Evolutionary conservation across 2,797 vertebrate genomes (phyloP), one percentile per base, ranked within the genome.

Genomic region (Sylvilagus floridanus): DNA sequence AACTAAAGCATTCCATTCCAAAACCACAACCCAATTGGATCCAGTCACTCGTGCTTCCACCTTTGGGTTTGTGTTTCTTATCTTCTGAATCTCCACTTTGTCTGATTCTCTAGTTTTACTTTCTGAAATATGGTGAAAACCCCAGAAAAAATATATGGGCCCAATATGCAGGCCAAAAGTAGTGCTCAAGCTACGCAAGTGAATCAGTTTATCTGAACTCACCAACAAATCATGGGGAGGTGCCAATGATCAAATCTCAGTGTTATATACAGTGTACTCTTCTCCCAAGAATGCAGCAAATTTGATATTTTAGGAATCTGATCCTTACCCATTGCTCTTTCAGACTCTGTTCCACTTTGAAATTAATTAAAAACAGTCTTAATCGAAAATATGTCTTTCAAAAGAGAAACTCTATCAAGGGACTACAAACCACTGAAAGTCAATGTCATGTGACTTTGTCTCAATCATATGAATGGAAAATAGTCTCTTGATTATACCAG

Each of bases 221-320:
- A 32, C n/a, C 1, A 11, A 83, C 57, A 83, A 79, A 75, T 4
- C 28, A n/a, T 3, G 2, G n/a, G 73, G 65, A 85, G 78, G 72
- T 72, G 78, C 90, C 19, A 50, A 7, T 7, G 54, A 93, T 92
- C 32, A 47, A 42, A 95, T 30, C 37, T 37, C 60, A 16, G 11
- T 32, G 13, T 76, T 95, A 76, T 76, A 69, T 62, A 65, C 78
- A 93, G 68, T 57, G 42, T 73, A 63, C 37, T 28, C 19, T 90
- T 42, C n/a, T 91, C 26, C 50, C 4, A 1, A 93, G 50, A 85
- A 77, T 35, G 54, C 37, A 72, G 54, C 52, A 35, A 65, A 84
- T 87, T 26, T 32, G 52, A 76, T 65, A 50, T 50, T 84, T 84
- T 73, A 78, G 9, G 47, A 28, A 84, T 81, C 28, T 81, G 10